These are phyloP conservation scores for Phyllotreta cruciferae DNA, from an alignment of 2,888 invertebrate species.

Conservation along the genomic window DNA sequence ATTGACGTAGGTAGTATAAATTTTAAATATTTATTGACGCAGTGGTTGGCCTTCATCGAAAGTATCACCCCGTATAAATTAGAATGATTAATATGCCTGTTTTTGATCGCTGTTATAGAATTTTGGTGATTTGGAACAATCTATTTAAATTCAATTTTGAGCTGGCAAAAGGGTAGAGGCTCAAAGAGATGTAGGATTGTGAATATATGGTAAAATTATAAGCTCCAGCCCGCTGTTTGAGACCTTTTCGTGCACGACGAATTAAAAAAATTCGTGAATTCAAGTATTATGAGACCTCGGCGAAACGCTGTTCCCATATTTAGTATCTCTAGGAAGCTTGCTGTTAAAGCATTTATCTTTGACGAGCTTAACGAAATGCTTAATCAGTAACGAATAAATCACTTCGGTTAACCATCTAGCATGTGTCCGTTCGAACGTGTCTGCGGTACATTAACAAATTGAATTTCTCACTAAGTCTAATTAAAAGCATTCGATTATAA, in stretches of 20 bases:
- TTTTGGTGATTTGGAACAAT: no score
- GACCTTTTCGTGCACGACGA: background rate
- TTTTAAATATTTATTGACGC: no score
- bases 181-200: no score
- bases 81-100: background rate
- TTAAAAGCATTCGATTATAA: no score
- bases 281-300: background rate
- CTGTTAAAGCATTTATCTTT: conserved; percentile 14
- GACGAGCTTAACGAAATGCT: conserved; percentile 13
- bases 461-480: no score
- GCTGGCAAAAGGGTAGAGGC: no score
- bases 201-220: no score
- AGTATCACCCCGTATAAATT: background rate
- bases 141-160: no score
- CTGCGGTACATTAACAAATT: no score
- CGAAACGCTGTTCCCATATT: conserved; percentile 11
- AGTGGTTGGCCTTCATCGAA: no score
- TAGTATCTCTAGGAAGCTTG: conserved; percentile 7
- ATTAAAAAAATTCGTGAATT: conserved; percentile 1
- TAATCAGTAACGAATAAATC: conserved; percentile 12
- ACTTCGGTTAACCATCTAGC: background rate
- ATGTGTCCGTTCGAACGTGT: background rate
- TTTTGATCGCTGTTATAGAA: background rate
- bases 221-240: background rate
- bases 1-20: no score